A percentile compares a stretch with the other conserved stretches of the same genome.
These are phyloP conservation scores for Dicrurus megarhynchus DNA, from an alignment of 2,113 vertebrate species.

Conservation along the genomic window DNA sequence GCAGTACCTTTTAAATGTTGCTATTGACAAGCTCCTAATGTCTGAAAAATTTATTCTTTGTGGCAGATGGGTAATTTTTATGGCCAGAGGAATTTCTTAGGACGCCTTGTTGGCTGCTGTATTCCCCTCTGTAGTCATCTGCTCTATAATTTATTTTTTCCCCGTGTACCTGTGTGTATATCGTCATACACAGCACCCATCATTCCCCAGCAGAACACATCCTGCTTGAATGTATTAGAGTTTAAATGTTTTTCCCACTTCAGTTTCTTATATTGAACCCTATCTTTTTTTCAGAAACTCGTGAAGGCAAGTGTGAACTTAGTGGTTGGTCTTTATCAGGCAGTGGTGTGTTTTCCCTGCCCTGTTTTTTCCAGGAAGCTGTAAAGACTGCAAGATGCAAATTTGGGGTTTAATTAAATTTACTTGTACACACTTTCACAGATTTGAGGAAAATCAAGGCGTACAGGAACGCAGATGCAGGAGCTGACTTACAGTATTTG, in stretches of 20 bases:
- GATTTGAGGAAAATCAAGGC: not conserved
- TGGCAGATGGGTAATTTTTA: not conserved
- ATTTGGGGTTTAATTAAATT: not conserved
- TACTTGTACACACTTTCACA: not conserved
- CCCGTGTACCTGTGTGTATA: not conserved
- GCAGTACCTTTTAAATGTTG: not conserved
- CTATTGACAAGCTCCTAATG: not conserved
- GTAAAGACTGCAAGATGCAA: not conserved
- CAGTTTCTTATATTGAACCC: not conserved
- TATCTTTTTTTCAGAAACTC: not conserved
- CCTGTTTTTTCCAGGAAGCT: not conserved
- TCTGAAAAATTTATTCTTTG: not conserved
- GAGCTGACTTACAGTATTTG: not conserved
- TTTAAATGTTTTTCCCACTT: not conserved
- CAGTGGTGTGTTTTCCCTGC: not conserved
- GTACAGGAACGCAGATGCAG: not conserved
- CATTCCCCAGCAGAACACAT: not conserved
- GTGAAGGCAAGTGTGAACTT: not conserved
- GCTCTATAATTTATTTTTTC: not conserved
- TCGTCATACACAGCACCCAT: not conserved
- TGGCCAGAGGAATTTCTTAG: not conserved
- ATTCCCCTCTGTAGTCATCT: not conserved
- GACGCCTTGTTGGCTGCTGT: not conserved
- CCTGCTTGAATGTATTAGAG: not conserved
- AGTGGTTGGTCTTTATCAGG: not conserved